Base-by-base conservation (phyloP, 2,113 vertebrate species). In the Speoplatyrhinus poulsoni region DNA sequence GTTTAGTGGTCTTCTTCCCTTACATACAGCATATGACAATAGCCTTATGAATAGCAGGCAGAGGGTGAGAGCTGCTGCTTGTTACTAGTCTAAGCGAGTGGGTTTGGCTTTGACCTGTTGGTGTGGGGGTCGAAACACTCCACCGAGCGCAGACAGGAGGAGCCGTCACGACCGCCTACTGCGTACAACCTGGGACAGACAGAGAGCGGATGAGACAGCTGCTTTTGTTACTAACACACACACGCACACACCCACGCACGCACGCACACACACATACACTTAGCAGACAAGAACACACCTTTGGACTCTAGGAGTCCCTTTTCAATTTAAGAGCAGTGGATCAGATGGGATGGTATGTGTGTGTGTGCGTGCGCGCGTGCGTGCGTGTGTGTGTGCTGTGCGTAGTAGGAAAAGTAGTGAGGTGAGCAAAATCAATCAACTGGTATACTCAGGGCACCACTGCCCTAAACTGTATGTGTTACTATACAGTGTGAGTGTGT, bases 61-160 rank as follows among this genome's bases (percentile, higher is more conserved):
- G 64, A 57, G 79, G 46, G 60, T 58, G 47, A 82, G 58, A 72
- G 26, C 26, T 26, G 26, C 26, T 26, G 26, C 26, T 26, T 26
- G 26, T 26, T 26, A 26, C 26, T 26, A 26, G 26, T 26, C 26
- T 26, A 26, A 26, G 26, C 63, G n/a, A 77, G 65, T 61, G 67
- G 58, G 32, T 41, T 0, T 41, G 36, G 36, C 7, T 8, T 7
- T 41, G 4, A 41, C 90, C 98, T 99, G 87, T 99, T 98, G 60
- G 96, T 98, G 88, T 99, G 98, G 72, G 98, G 98, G 89, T 99
- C 96, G 73, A 99, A 99, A 90, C 95, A 97, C 89, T 99, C 98
- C 56, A 98, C 96, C 41, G 98, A 99, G 46, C 96, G 96, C 79
- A 99, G 94, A 84, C 97, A 99, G 65, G 98, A 98, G 75, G 96